A percentile compares a stretch with the other conserved stretches of the same genome.
Evolutionary conservation across 2,888 invertebrate species (phyloP).

Genomic region (Dexiosoma caninum): DNA sequence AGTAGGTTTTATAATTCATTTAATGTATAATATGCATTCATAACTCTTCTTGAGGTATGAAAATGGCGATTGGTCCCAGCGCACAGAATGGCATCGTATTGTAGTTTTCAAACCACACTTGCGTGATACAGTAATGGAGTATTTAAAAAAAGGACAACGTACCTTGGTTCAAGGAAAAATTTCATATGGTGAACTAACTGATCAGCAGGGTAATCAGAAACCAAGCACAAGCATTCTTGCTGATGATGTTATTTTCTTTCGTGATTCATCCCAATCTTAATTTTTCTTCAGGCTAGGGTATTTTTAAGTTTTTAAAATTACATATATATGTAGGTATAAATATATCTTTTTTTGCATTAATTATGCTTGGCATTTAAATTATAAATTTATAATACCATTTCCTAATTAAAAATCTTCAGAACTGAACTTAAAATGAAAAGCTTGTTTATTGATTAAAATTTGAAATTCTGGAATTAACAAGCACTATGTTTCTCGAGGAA

Average conservation of each 20-base stretch:
- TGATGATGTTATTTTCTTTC: constrained; percentile 91
- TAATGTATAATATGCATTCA: not conserved
- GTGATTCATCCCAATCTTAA: constrained; percentile 72
- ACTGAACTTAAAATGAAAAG: no score
- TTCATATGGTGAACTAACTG: constrained; percentile 90
- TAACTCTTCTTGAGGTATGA: constrained; percentile 79
- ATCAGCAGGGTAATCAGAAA: constrained; percentile 85
- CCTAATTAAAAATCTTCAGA: no score
- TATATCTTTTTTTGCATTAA: not conserved
- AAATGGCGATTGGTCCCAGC: constrained; percentile 87
- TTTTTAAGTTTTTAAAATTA: not conserved
- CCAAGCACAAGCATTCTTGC: constrained; percentile 89
- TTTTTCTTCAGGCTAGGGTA: not conserved
- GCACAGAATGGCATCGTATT: constrained; percentile 94
- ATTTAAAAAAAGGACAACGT: constrained; percentile 90
- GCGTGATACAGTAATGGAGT: constrained; percentile 87
- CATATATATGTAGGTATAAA: no score
- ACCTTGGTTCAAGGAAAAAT: constrained; percentile 89
- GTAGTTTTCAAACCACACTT: constrained; percentile 91
- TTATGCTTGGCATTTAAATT: not conserved
- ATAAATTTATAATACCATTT: no score
- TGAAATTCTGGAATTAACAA: no score
- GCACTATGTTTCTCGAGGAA: no score
- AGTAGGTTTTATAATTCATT: constrained; percentile 74
- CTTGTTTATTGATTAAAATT: no score